These are phyloP conservation scores for Mugil cephalus DNA, from an alignment of 2,113 vertebrate genomes.

Conservation along the genomic window DNA sequence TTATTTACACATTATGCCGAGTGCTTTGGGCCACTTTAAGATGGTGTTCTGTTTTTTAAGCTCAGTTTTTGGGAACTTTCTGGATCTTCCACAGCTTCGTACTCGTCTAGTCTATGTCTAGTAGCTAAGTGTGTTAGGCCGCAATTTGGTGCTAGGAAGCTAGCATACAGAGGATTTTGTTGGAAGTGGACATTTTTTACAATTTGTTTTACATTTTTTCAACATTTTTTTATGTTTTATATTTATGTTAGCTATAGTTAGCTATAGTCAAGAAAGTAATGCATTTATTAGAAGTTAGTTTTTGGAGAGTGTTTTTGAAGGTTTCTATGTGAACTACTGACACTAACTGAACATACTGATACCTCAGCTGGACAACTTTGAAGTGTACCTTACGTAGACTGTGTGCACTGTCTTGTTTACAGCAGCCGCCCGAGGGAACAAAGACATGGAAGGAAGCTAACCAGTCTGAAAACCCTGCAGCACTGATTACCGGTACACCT, in stretches of 20 bases:
- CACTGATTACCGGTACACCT: constrained; percentile 12
- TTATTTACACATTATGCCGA: background rate
- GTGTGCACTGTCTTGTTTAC: constrained; percentile 29
- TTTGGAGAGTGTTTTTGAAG: too few species aligned
- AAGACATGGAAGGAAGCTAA: constrained; percentile 27
- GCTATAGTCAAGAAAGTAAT: too few species aligned
- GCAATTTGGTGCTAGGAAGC: background rate
- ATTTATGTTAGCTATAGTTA: too few species aligned
- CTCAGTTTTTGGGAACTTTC: constrained; percentile 5
- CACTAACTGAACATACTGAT: background rate
- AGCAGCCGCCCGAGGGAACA: constrained; percentile 11
- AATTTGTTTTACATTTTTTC: too few species aligned
- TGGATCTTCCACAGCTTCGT: background rate
- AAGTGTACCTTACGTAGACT: background rate
- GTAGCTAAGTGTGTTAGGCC: constrained; percentile 7
- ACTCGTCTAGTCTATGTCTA: too few species aligned
- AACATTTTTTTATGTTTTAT: too few species aligned
- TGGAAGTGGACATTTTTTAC: too few species aligned
- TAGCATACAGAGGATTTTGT: background rate
- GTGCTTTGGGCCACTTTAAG: too few species aligned
- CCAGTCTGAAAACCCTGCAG: constrained; percentile 37
- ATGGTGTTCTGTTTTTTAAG: too few species aligned
- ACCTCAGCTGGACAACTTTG: background rate
- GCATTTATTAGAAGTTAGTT: too few species aligned
- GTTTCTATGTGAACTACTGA: too few species aligned